These are phyloP conservation scores for Rhinogobius similis DNA, from an alignment of 2,113 vertebrate genomes.

Conservation along the genomic window DNA sequence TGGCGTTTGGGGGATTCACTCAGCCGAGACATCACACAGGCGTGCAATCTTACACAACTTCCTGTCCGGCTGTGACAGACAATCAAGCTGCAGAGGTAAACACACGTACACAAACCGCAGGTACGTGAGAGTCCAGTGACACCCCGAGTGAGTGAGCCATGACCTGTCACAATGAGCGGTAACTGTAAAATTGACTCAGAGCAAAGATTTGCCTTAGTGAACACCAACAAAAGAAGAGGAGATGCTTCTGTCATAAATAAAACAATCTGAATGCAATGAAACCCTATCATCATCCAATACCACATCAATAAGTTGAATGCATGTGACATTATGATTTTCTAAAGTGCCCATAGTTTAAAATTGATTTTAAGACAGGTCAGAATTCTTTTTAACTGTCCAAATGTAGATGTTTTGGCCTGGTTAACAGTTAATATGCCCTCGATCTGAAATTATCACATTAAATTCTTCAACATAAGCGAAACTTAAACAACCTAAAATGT, in stretches of 20 bases:
- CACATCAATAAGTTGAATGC: not conserved
- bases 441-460: no score
- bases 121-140: constrained; percentile 37
- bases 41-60: constrained; percentile 61
- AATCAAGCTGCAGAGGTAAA: constrained; percentile 31
- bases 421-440: no score
- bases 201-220: constrained; percentile 44
- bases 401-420: no score
- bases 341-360: no score
- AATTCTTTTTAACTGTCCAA: no score
- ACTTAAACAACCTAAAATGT: no score
- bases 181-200: constrained; percentile 55
- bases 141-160: constrained; percentile 47
- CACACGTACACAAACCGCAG: constrained; percentile 29
- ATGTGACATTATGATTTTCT: no score
- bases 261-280: constrained; percentile 34
- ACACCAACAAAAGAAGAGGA: constrained; percentile 6
- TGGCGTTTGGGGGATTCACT: constrained; percentile 9
- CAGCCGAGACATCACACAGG: constrained; percentile 53
- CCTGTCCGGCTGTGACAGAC: constrained; percentile 39
- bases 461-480: no score
- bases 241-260: constrained; percentile 38
- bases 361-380: no score
- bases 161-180: constrained; percentile 48
- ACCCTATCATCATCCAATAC: not conserved